Conservation (phyloP, 2,113 vertebrate species). For the chimpanzee (Pan troglodytes) region NHGRI_mPanTro3-v2.1_pri NC_072401.2:13836501-13837000, state of each 20-base stretch:
- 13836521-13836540: slow-evolving; percentile 33
- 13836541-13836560: slow-evolving; percentile 21
- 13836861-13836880: slow-evolving; percentile 74
- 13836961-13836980: slow-evolving; percentile 16
- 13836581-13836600: slow-evolving; percentile 42
- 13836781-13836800: slow-evolving; percentile 73
- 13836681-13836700: slow-evolving; percentile 64
- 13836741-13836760: slow-evolving; percentile 63
- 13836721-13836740: slow-evolving; percentile 56
- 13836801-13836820: slow-evolving; percentile 60
- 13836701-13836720: slow-evolving; percentile 52
- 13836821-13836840: slow-evolving; percentile 66
- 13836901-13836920: slow-evolving; percentile 29
- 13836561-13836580: slow-evolving; percentile 1
- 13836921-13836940: slow-evolving; percentile 67
- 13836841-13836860: slow-evolving; percentile 75
- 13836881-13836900: slow-evolving; percentile 70
- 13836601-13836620: slow-evolving; percentile 67
- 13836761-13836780: slow-evolving; percentile 69
- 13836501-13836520: neutral
- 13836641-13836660: slow-evolving; percentile 68
- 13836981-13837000: neutral
- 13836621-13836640: slow-evolving; percentile 52
- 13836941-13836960: slow-evolving; percentile 18
- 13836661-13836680: slow-evolving; percentile 52